These are phyloP conservation scores for Pseudorhombus dupliciocellatus DNA, from an alignment of 2,113 vertebrate species.

Conservation along the genomic window DNA sequence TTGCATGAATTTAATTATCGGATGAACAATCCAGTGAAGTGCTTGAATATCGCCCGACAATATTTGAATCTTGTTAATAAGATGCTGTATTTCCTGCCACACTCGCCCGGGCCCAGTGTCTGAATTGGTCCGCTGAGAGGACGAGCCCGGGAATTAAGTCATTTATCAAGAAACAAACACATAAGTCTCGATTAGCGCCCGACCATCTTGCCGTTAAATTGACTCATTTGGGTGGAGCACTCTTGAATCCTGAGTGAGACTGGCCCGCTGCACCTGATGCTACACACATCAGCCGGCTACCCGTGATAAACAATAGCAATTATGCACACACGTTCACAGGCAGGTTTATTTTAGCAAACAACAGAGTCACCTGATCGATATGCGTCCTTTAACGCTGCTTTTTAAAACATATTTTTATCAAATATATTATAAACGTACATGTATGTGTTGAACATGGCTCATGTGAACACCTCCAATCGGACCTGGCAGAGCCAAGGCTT, in stretches of 20 bases:
- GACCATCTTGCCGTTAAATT: neutral
- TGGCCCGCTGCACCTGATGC: neutral
- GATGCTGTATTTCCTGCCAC: constrained; percentile 21
- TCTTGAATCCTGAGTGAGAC: constrained; percentile 10
- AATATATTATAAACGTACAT: no score
- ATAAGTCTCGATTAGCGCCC: constrained; percentile 7
- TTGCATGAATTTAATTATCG: constrained; percentile 21
- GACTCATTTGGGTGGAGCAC: constrained; percentile 17
- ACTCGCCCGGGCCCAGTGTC: constrained; percentile 1
- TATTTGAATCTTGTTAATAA: neutral
- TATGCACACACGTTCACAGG: neutral
- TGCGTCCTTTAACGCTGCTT: neutral
- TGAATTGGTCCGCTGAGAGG: constrained; percentile 10
- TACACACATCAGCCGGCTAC: neutral
- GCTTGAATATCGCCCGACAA: neutral
- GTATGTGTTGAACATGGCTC: no score
- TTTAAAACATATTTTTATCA: no score
- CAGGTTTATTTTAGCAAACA: neutral
- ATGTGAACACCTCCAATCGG: neutral
- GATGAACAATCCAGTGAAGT: constrained; percentile 12
- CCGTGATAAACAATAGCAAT: constrained; percentile 4
- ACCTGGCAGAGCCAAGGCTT: neutral
- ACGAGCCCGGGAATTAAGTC: constrained; percentile 3
- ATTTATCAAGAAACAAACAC: constrained; percentile 25
- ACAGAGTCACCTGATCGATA: neutral